phyloP scores from a whole-genome alignment of 1,140 invertebrate species.

The Lordiphosa clarofinis region DNA sequence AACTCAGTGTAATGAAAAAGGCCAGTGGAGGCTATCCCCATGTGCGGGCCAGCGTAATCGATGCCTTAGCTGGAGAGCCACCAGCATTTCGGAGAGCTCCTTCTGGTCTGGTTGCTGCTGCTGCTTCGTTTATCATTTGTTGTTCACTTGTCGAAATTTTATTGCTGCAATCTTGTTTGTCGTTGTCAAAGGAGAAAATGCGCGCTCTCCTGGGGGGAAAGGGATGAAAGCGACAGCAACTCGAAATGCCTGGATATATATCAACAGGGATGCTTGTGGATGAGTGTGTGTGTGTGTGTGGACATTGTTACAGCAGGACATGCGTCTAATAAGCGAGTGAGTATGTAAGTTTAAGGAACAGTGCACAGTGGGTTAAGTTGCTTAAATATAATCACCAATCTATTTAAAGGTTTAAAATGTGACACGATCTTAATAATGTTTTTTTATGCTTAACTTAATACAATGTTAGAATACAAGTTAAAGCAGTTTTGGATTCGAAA shows the following conservation, averaged over 20 bases:
- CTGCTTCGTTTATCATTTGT: conserved; percentile 77
- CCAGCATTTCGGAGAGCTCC: conserved; percentile 53
- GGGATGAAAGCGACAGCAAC: too few relatives aligned
- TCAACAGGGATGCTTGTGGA: background rate
- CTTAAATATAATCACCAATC: too few relatives aligned
- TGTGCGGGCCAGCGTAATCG: conserved; percentile 50
- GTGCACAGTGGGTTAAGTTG: too few relatives aligned
- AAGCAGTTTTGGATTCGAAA: too few relatives aligned
- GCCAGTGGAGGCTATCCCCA: conserved; percentile 13
- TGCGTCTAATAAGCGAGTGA: conserved; percentile 64
- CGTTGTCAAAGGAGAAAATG: conserved; percentile 51
- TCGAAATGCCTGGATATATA: conserved; percentile 35
- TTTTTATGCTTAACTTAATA: too few relatives aligned
- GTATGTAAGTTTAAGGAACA: too few relatives aligned
- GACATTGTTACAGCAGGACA: conserved; percentile 43
- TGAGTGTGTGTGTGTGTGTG: conserved; percentile 11
- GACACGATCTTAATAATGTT: too few relatives aligned
- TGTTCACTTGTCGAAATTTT: conserved; percentile 78
- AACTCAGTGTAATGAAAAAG: background rate
- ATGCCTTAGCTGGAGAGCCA: conserved; percentile 46
- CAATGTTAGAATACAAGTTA: too few relatives aligned
- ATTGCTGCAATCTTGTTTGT: conserved; percentile 77
- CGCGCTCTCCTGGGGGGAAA: conserved; percentile 38
- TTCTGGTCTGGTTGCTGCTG: conserved; percentile 26
- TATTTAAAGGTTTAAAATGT: too few relatives aligned